A percentile compares a stretch with the other conserved stretches of the same genome.
Evolutionary conservation across 2,888 invertebrate species (phyloP).

Genomic region (Macropis europaea): DNA sequence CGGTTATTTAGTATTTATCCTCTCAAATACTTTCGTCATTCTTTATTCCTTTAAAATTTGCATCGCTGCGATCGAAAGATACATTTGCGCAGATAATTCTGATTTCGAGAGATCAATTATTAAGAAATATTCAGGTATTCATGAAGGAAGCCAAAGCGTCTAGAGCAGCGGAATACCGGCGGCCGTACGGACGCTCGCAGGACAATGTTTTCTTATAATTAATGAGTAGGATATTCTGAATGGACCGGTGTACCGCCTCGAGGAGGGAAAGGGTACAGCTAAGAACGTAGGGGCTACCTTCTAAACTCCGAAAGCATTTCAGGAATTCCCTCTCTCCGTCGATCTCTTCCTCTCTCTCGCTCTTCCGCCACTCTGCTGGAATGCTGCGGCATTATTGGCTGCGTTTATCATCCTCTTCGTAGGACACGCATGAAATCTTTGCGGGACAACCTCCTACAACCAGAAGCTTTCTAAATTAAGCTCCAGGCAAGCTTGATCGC

Average conservation of each 20-base stretch:
- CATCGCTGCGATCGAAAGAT: too few relatives aligned
- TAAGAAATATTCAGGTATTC: slow-evolving; percentile 7
- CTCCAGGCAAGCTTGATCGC: background rate
- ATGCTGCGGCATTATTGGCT: slow-evolving; percentile 67
- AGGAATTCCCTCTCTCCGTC: slow-evolving; percentile 63
- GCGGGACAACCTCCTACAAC: slow-evolving; percentile 27
- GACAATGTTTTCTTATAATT: slow-evolving; percentile 78
- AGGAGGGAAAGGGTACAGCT: slow-evolving; percentile 72
- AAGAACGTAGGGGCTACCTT: slow-evolving; percentile 70
- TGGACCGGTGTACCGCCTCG: slow-evolving; percentile 72
- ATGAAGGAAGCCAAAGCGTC: background rate
- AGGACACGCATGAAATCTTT: slow-evolving; percentile 55
- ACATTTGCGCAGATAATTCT: too few relatives aligned
- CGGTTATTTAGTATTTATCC: too few relatives aligned
- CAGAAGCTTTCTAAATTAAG: slow-evolving; percentile 7
- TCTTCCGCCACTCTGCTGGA: slow-evolving; percentile 44
- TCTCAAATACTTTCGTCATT: too few relatives aligned
- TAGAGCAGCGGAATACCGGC: slow-evolving; percentile 13
- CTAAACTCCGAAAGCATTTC: slow-evolving; percentile 66
- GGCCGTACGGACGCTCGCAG: slow-evolving; percentile 52
- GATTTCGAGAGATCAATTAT: background rate
- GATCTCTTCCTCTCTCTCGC: slow-evolving; percentile 5
- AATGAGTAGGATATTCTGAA: slow-evolving; percentile 73
- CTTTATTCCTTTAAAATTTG: too few relatives aligned
- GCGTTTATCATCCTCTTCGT: slow-evolving; percentile 62